Evolutionary conservation across 1,140 invertebrate species (phyloP).

Genomic region (Portunus trituberculatus): DNA sequence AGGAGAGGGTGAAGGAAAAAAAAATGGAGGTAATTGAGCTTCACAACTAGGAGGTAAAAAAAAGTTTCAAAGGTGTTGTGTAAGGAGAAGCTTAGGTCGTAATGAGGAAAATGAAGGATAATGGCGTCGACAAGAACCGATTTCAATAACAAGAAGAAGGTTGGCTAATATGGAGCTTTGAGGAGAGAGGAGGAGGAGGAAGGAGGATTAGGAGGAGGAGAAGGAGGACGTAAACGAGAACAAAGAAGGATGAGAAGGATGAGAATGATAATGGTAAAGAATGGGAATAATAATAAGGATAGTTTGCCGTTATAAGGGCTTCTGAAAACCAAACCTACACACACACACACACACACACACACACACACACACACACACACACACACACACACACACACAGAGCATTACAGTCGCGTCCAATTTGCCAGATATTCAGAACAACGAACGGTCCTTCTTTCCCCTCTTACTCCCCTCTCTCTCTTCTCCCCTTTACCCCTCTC

Average conservation of each 20-base stretch:
- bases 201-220: not conserved
- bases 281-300: not conserved
- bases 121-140: not conserved
- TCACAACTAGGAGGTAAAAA: not conserved
- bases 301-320: too few relatives aligned
- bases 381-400: not conserved
- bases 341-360: not conserved
- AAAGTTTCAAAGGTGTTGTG: not conserved
- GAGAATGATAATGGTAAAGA: not conserved
- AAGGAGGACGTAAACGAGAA: not conserved
- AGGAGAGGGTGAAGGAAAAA: not conserved
- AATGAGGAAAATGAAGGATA: not conserved
- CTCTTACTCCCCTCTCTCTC: not conserved
- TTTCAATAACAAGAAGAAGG: not conserved
- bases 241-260: not conserved
- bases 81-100: not conserved
- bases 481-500: not conserved
- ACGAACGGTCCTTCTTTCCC: not conserved
- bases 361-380: constrained; percentile 7
- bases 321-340: not conserved
- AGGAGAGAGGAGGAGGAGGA: not conserved
- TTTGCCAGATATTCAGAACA: not conserved
- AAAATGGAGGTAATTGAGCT: not conserved
- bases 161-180: too few relatives aligned
- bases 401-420: not conserved